phyloP scores from a whole-genome alignment of 2,888 invertebrate species.

The Lamellibrachia columna region DNA sequence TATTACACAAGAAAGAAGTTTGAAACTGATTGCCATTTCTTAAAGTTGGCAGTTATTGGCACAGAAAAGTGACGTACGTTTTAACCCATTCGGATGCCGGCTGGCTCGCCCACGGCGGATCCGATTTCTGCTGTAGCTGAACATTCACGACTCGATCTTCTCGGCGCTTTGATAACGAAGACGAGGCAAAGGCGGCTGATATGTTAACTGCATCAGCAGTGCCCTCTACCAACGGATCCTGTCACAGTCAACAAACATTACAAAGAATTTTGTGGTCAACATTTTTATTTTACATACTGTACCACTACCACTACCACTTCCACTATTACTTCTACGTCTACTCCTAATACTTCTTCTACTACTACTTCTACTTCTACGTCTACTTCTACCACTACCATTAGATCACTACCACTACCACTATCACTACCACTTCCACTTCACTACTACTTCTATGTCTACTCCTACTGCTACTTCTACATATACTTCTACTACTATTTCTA shows the following conservation, averaged over 20 bases:
- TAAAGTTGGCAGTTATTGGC: background rate
- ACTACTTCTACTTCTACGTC: too few species aligned
- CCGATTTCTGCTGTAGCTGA: constrained; percentile 42
- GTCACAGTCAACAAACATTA: constrained; percentile 40
- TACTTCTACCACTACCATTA: too few species aligned
- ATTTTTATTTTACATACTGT: background rate
- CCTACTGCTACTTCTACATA: too few species aligned
- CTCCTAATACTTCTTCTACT: too few species aligned
- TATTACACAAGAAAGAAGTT: too few species aligned
- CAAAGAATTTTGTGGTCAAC: background rate
- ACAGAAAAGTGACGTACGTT: constrained; percentile 49
- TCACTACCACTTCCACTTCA: too few species aligned
- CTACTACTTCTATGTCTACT: too few species aligned
- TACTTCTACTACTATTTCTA: too few species aligned
- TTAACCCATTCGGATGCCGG: constrained; percentile 59
- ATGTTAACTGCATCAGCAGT: constrained; percentile 58
- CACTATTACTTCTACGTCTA: too few species aligned
- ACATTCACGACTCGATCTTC: constrained; percentile 60
- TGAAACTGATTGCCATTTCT: too few species aligned
- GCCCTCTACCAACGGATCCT: constrained; percentile 58
- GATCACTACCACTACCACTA: too few species aligned
- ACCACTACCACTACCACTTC: background rate
- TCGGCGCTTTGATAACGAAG: constrained; percentile 50
- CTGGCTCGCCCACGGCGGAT: constrained; percentile 60
- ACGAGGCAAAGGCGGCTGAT: constrained; percentile 57